Evolutionary conservation across 2,797 vertebrate species (phyloP), one percentile per base, ranked within the genome.

Genomic region (Crypturellus tataupa): DNA sequence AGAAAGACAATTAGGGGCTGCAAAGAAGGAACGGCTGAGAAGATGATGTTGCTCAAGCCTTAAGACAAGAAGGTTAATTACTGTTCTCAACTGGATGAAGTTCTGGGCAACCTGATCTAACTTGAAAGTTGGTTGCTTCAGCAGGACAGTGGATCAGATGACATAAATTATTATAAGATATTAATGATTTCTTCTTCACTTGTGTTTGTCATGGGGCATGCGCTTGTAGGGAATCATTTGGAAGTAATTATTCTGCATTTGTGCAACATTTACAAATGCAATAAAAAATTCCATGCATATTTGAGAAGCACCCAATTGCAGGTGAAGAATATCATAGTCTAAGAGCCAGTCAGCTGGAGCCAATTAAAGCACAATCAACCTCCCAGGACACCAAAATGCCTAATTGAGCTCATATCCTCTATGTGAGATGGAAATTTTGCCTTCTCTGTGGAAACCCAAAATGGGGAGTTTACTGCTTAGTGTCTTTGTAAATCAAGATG

Each of bases 381-480:
- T 95, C 85, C 69, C 90, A 64, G 84, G 67, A 70, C 79, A 88
- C 51, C 63, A 80, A 47, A 80, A 91, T 0, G 16, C 56, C 75
- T 91, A 75, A 93, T 27, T 94, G 94, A 96, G 90, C 91, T 82
- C 82, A 75, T 59, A 53, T 37, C 55, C 88, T 88, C 87, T 67
- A 13, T 64, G 37, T 21, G 29, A 29, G 64, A 69, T 0, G 9
- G 71, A 82, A 67, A 47, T 62, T 88, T 42, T 87, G 47, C 55
- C 63, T 59, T 70, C 59, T 78, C 39, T 42, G 24, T 35, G 77
- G 53, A 63, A 96, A 46, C 29, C 68, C 25, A 31, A 55, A 75
- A 53, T 24, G 35, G 87, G 33, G 68, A 18, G 33, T 58, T 95
- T 16, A 5, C 42, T 82, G 82, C 51, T 76, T 53, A 21, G 20